Evolutionary conservation across 1,140 invertebrate genomes (phyloP).

Genomic region (Drosophila tsacasi): DNA sequence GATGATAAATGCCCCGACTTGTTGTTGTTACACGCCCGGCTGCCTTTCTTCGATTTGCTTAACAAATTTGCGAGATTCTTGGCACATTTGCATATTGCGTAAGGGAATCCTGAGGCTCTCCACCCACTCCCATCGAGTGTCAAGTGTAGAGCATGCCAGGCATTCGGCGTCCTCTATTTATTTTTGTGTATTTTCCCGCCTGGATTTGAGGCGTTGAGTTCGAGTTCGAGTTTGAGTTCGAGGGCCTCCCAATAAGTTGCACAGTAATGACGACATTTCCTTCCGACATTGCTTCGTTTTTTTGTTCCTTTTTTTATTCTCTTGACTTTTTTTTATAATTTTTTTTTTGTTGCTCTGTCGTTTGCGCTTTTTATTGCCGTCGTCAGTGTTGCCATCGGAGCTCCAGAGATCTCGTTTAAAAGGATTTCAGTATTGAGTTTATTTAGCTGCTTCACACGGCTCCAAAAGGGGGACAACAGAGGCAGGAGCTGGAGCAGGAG

Average conservation of each 20-base stretch:
- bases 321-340: background rate
- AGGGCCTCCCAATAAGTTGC: slow-evolving; percentile 53
- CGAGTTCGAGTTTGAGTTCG: slow-evolving; percentile 1
- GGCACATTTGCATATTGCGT: slow-evolving; percentile 81
- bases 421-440: slow-evolving; percentile 70
- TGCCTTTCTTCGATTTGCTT: slow-evolving; percentile 75
- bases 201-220: slow-evolving; percentile 1
- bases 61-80: slow-evolving; percentile 82
- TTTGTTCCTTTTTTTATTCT: background rate
- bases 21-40: slow-evolving; percentile 34
- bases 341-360: slow-evolving; percentile 20
- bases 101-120: slow-evolving; percentile 22
- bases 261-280: slow-evolving; percentile 77
- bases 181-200: slow-evolving; percentile 15
- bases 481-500: background rate
- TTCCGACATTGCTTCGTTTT: slow-evolving; percentile 44
- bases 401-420: slow-evolving; percentile 12
- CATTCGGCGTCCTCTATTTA: slow-evolving; percentile 50
- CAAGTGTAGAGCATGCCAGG: slow-evolving; percentile 57
- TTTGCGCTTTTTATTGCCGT: slow-evolving; percentile 72
- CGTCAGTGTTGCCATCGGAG: slow-evolving; percentile 55
- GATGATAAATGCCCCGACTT: slow-evolving; percentile 70
- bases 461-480: background rate
- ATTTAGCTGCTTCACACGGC: slow-evolving; percentile 56
- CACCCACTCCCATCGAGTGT: slow-evolving; percentile 24